Conservation (phyloP, 2,888 invertebrate genomes). For the Piscicola geometra region DNA sequence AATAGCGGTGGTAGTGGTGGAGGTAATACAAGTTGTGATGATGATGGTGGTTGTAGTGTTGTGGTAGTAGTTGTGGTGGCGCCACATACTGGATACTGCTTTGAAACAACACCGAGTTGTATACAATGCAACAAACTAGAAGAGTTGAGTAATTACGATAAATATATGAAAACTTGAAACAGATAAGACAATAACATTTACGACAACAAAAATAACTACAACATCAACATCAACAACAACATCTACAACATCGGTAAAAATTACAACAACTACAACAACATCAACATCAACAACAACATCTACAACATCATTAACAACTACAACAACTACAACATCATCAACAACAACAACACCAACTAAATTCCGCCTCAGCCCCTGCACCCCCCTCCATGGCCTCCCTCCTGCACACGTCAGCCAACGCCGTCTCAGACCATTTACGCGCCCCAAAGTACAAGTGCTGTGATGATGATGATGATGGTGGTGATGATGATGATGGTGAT, state of each 20-base stretch:
- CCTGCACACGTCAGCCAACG: neutral
- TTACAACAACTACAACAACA: neutral
- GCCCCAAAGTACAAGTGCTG: neutral
- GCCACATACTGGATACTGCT: neutral
- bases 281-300: neutral
- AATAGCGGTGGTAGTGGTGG: neutral
- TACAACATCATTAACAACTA: neutral
- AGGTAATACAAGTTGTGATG: neutral
- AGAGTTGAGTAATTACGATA: neutral
- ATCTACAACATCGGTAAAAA: neutral
- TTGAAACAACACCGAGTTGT: neutral
- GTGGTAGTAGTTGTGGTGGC: too few species aligned
- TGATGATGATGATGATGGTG: constrained; percentile 14
- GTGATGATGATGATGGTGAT: constrained; percentile 13
- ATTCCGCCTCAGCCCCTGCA: neutral
- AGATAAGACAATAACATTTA: neutral
- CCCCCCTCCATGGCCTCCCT: neutral
- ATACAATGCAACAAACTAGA: too few species aligned
- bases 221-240: constrained; percentile 2
- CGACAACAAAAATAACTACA: neutral
- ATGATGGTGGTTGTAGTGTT: neutral
- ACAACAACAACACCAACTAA: too few species aligned
- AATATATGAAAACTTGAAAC: neutral
- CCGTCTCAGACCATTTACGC: neutral
- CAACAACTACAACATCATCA: neutral